Percentiles rank a stretch among this genome's conserved stretches.
phyloP scores from a whole-genome alignment of 2,797 vertebrate genomes.

The Urocyon cinereoargenteus region DNA sequence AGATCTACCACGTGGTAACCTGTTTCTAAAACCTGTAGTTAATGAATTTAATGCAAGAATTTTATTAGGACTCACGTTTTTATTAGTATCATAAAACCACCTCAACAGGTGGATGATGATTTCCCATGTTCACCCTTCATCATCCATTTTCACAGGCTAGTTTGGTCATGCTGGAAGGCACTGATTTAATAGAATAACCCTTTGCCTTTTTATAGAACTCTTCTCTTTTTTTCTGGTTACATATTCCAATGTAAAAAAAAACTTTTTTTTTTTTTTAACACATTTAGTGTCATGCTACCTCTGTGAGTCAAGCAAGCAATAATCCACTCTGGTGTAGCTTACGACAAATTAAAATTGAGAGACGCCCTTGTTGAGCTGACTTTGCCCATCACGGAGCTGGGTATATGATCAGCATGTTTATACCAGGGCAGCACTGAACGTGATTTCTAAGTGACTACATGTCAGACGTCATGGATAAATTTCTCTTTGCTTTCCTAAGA shows the following conservation, averaged over 20 bases:
- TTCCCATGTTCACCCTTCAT: neutral
- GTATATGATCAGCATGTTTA: neutral
- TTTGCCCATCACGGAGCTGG: neutral
- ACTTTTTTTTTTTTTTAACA: neutral
- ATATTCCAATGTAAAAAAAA: neutral
- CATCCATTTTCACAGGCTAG: neutral
- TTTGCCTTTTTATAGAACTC: constrained; percentile 21
- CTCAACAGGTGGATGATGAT: neutral
- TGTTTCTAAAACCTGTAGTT: constrained; percentile 51
- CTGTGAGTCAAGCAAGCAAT: constrained; percentile 4
- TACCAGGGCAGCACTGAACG: accelerated
- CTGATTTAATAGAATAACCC: neutral
- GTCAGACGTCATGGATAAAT: neutral
- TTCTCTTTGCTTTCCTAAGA: neutral
- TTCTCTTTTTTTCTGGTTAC: neutral
- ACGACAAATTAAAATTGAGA: neutral
- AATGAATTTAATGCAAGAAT: constrained; percentile 48
- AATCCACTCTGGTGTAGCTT: neutral
- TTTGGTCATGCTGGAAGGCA: constrained; percentile 31
- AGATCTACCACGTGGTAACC: neutral
- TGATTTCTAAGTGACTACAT: neutral
- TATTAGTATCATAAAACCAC: constrained; percentile 37
- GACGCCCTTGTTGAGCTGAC: neutral
- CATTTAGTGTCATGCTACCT: neutral
- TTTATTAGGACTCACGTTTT: constrained; percentile 47